Evolutionary conservation across 2,888 invertebrate genomes (phyloP).

Genomic region (Apodemia mormo): DNA sequence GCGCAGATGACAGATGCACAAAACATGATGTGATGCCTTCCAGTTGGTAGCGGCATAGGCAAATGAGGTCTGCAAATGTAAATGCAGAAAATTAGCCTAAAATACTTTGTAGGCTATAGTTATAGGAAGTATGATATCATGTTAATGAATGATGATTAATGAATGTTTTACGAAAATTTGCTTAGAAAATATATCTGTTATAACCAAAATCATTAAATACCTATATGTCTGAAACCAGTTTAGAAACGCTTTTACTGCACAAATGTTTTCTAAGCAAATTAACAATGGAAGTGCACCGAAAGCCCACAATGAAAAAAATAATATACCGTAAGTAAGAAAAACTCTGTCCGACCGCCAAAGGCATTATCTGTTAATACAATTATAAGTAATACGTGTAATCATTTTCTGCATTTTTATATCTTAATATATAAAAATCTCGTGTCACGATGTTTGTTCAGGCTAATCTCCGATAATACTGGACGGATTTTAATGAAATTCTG

Average conservation of each 20-base stretch:
- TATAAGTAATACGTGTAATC: too few relatives aligned
- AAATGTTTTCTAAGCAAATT: not conserved
- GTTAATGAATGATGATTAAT: not conserved
- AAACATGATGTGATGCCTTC: slow-evolving; percentile 6
- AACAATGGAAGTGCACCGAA: not conserved
- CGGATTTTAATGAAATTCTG: too few relatives aligned
- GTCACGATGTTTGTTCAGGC: too few relatives aligned
- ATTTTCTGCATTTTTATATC: too few relatives aligned
- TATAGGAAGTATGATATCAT: not conserved
- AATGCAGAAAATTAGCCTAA: slow-evolving; percentile 15
- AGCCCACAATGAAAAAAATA: not conserved
- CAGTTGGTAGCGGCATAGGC: slow-evolving; percentile 12
- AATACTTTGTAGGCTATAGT: not conserved
- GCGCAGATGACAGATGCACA: not conserved
- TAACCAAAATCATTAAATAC: not conserved
- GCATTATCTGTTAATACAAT: too few relatives aligned
- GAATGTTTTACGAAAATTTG: not conserved
- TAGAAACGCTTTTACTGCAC: not conserved
- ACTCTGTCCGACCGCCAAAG: too few relatives aligned
- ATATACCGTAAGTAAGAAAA: too few relatives aligned
- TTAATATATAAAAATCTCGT: too few relatives aligned
- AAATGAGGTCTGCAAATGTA: slow-evolving; percentile 16
- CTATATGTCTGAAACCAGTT: too few relatives aligned
- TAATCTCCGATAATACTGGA: too few relatives aligned
- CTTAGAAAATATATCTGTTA: not conserved